A percentile compares a stretch with the other conserved stretches of the same genome.
These are phyloP conservation scores for Choreutis nemorana DNA, from an alignment of 2,888 invertebrate species.

Conservation along the genomic window DNA sequence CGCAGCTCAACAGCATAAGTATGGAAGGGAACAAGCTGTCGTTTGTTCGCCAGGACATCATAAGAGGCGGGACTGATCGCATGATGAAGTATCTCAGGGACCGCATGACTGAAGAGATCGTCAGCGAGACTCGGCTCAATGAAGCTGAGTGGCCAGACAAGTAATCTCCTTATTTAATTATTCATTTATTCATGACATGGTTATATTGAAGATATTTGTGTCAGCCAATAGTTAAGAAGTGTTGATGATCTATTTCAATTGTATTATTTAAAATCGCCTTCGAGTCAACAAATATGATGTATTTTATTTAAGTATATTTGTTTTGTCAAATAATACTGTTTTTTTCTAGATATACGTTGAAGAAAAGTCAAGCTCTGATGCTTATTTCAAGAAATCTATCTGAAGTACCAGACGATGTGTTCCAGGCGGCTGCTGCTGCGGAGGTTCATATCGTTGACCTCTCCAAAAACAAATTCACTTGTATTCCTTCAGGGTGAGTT, in stretches of 20 bases:
- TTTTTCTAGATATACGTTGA: slow-evolving; percentile 42
- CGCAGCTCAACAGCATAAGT: slow-evolving; percentile 81
- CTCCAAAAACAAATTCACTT: slow-evolving; percentile 78
- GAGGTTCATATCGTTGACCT: slow-evolving; percentile 80
- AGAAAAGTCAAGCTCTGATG: slow-evolving; percentile 63
- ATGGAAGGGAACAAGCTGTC: slow-evolving; percentile 88
- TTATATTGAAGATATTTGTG: too few relatives aligned
- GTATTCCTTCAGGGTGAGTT: slow-evolving; percentile 73
- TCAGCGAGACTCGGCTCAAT: slow-evolving; percentile 32
- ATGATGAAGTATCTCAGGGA: slow-evolving; percentile 81
- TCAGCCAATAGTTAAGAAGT: too few relatives aligned
- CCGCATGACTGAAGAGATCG: slow-evolving; percentile 56
- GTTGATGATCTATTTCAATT: too few relatives aligned
- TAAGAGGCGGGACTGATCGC: slow-evolving; percentile 83
- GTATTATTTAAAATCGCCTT: slow-evolving; percentile 1
- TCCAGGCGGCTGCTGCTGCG: slow-evolving; percentile 73
- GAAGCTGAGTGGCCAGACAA: slow-evolving; percentile 62
- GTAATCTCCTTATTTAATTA: slow-evolving; percentile 25
- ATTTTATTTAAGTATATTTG: neutral
- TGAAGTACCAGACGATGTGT: slow-evolving; percentile 74
- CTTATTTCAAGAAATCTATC: slow-evolving; percentile 69
- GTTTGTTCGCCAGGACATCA: slow-evolving; percentile 82
- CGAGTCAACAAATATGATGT: neutral
- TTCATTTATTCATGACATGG: neutral
- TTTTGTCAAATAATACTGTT: too few relatives aligned